Percentiles rank a stretch among this genome's conserved stretches.
These are phyloP conservation scores for Ennomos erosarius DNA, from an alignment of 2,888 invertebrate genomes.

Conservation along the genomic window DNA sequence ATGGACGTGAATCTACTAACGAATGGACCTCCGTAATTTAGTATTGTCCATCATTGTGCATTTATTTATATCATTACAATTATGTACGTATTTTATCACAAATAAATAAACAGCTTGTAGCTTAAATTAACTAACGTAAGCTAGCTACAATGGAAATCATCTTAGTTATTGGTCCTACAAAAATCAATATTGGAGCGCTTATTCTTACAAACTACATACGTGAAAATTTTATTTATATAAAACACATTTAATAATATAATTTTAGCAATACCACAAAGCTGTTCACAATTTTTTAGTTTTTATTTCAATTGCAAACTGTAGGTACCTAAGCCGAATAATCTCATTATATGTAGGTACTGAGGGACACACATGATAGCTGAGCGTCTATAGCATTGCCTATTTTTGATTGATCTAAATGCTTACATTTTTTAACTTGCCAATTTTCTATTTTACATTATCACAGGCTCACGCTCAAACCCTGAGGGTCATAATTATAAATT, in stretches of 20 bases:
- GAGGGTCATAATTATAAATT: slow-evolving; percentile 54
- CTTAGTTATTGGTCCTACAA: slow-evolving; percentile 67
- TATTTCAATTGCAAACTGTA: slow-evolving; percentile 1
- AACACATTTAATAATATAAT: slow-evolving; percentile 63
- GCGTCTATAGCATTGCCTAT: slow-evolving; percentile 65
- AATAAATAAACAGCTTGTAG: slow-evolving; percentile 62
- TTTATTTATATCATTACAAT: slow-evolving; percentile 58
- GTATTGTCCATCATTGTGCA: slow-evolving; percentile 84
- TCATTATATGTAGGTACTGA: neutral
- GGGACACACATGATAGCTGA: slow-evolving; percentile 44
- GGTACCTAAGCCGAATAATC: slow-evolving; percentile 29
- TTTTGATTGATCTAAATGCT: slow-evolving; percentile 49
- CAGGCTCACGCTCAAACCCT: slow-evolving; percentile 79
- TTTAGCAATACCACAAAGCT: slow-evolving; percentile 36
- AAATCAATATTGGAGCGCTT: slow-evolving; percentile 47
- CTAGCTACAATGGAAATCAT: slow-evolving; percentile 55
- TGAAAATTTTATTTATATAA: slow-evolving; percentile 64
- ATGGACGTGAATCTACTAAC: slow-evolving; percentile 75
- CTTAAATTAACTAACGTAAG: slow-evolving; percentile 47
- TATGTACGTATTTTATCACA: slow-evolving; percentile 75
- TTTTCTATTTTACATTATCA: slow-evolving; percentile 76
- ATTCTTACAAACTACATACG: slow-evolving; percentile 28
- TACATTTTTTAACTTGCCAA: slow-evolving; percentile 52
- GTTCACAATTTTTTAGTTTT: slow-evolving; percentile 22
- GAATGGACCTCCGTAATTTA: slow-evolving; percentile 79